Evolutionary conservation across 2,888 invertebrate species (phyloP).

Genomic region (Mesodorylaimus sp.): DNA sequence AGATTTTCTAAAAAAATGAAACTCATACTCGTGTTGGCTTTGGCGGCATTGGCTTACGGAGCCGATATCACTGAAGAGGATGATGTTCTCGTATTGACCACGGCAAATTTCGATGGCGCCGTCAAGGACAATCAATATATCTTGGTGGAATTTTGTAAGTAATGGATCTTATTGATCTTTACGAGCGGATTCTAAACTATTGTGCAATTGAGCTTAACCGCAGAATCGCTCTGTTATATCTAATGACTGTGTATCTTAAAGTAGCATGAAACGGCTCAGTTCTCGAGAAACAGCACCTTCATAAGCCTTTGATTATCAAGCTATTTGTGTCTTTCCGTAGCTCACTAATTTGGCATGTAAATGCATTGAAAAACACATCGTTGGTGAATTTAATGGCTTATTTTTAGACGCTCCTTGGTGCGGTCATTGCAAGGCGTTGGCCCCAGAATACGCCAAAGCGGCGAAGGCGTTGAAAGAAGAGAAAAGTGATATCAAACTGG

Average conservation of each 20-base stretch:
- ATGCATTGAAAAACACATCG: too few species aligned
- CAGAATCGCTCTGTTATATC: background rate
- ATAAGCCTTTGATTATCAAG: too few species aligned
- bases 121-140: constrained; percentile 58
- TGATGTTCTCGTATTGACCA: constrained; percentile 38
- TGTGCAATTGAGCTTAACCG: background rate
- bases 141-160: constrained; percentile 98
- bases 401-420: constrained; percentile 94
- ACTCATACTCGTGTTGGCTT: background rate
- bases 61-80: constrained; percentile 34
- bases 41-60: background rate
- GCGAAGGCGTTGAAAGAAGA: constrained; percentile 62
- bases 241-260: background rate
- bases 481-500: constrained; percentile 65
- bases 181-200: background rate
- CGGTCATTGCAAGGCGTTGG: constrained; percentile 81
- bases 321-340: too few species aligned
- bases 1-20: too few species aligned
- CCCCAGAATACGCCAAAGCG: constrained; percentile 82
- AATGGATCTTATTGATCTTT: too few species aligned
- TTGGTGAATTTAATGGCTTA: too few species aligned
- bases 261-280: too few species aligned
- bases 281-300: too few species aligned
- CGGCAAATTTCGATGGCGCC: constrained; percentile 66
- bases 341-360: too few species aligned